Base-by-base conservation (phyloP, 2,113 vertebrate genomes). In the Carassius carassius region DNA sequence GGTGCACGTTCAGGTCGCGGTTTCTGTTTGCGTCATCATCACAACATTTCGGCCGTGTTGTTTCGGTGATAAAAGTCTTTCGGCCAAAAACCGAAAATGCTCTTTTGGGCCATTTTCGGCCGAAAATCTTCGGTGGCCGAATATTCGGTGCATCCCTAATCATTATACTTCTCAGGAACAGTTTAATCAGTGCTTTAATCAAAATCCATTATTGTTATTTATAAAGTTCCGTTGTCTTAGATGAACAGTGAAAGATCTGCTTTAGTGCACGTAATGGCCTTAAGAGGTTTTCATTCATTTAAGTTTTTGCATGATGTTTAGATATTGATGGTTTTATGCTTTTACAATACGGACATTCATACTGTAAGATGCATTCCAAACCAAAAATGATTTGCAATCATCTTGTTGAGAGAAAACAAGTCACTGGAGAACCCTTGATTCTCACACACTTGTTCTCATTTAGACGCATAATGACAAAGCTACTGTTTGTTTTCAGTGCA, bases 371-470 rank as follows among this genome's bases (percentile, higher is more conserved):
- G 21, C 70, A 73, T 73, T 2, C 3, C 37, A 73, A 23, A 44
- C 37, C 41, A 44, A 74, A 47, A 74, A 74, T 16, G 0, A 23
- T 74, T 74, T 74, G 41, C 21, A 47, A 23, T 47, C 41, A 54
- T 19, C 10, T 41, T 35, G 23, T 8, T 65, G 11, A 21, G 65
- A 51, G 32, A 23, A 72, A 70, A 82, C 25, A 82, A 54, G 65
- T 17, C 12, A 58, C 21, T 37, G 29, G 54, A n/a, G 23, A 67
- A 65, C n/a, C 37, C 51, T 25, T 70, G 12, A 67, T 79, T 87
- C 73, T 78, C 79, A 74, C 25, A 78, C 78, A 84, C 35, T 73
- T 47, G 60, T 84, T 84, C 51, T 63, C 56, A 87, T 87, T 81
- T 78, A 78, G 73, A 63, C 9, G 17, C 60, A 21, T 72, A 73